Base-by-base conservation (phyloP, 2,113 vertebrate species). In the Hipposideros armiger region DNA sequence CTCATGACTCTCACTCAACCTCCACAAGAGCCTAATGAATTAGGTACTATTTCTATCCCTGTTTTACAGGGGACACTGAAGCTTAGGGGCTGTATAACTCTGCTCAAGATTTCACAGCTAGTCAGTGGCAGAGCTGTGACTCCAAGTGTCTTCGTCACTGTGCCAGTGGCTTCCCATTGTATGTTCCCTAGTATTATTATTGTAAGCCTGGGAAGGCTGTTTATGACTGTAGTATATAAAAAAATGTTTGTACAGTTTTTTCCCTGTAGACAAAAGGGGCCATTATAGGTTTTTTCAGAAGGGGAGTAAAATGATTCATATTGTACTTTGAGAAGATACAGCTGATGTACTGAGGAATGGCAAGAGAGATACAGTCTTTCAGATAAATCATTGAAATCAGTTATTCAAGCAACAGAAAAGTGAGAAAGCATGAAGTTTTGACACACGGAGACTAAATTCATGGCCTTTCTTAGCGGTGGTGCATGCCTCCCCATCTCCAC, bases 181-280 rank as follows among this genome's bases (percentile, higher is more conserved):
- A 6, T 19, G 42, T 70, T 94, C 58, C 52, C 47, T 36, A n/a
- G 58, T 67, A 70, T 56, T 76, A 83, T 22, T 87, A 17, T 50
- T 50, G 47, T 16, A 76, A 90, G 86, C 15, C 22, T 69, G 19
- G 36, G 10, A 66, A 83, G 15, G 9, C 47, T 56, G 54, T 66
- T 85, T 95, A 87, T 81, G 42, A 85, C 32, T 11, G 17, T 86
- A 89, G 58, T 10, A 9, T 45, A 52, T 73, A 91, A 94, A 91
- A 94, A 94, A 50, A 66, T 36, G 15, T 50, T 91, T 9, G 0
- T 6, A 19, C 15, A 9, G 40, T 73, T n/a, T 58, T 54, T 11
- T 42, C 13, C 11, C 60, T n/a, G 6, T 47, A 45, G 36, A 70
- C 56, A 70, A 87, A 69, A 89, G 26, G 45, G 77, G 17, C 30